Evolutionary conservation across 2,113 vertebrate species (phyloP).

Genomic region (Bambusicola thoracicus): DNA sequence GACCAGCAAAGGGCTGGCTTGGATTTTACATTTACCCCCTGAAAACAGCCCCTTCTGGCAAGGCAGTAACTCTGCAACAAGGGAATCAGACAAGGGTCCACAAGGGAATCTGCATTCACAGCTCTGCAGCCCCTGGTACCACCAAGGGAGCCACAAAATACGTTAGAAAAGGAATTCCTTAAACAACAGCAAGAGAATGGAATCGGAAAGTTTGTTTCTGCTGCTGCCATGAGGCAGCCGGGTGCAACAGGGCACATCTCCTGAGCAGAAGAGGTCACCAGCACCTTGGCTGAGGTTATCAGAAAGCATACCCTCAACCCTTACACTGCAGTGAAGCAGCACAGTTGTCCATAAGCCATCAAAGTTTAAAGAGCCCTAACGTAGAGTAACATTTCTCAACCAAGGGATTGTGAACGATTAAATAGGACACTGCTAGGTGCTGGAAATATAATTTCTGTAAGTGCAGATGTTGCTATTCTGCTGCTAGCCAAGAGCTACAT

Average conservation of each 20-base stretch:
- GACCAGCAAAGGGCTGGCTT: not conserved
- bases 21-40: not conserved
- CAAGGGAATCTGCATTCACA: not conserved
- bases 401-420: not conserved
- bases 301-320: not conserved
- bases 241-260: not conserved
- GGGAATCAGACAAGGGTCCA: not conserved
- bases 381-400: not conserved
- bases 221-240: not conserved
- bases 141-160: not conserved
- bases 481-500: conserved; percentile 28
- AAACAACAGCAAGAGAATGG: not conserved
- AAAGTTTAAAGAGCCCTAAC: not conserved
- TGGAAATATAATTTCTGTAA: not conserved
- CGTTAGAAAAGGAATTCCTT: not conserved
- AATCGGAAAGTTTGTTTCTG: not conserved
- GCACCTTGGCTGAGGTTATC: not conserved
- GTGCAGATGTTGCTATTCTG: not conserved
- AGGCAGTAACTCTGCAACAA: not conserved
- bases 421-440: conserved; percentile 14
- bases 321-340: not conserved
- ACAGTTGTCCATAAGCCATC: not conserved
- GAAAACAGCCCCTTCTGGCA: not conserved
- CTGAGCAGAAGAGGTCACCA: not conserved
- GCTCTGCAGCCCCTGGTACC: not conserved